Conservation (phyloP, 2,888 invertebrate genomes). For the Lasioglossum morio region DNA sequence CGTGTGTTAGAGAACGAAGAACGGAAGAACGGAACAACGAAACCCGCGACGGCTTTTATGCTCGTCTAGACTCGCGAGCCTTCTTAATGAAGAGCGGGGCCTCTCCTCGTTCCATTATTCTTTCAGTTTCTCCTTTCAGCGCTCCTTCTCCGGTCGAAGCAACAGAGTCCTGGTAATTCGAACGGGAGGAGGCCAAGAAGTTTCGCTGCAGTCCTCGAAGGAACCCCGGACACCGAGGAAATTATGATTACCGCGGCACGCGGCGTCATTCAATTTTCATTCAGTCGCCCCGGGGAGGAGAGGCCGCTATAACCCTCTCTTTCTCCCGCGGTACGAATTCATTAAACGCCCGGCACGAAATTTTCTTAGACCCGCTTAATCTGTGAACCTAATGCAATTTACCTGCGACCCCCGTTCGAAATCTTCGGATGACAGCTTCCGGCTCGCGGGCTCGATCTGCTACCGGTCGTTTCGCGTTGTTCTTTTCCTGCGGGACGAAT, state of each 20-base stretch:
- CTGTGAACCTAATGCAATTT: slow-evolving; percentile 22
- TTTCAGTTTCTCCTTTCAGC: slow-evolving; percentile 2
- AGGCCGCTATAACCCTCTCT: not conserved
- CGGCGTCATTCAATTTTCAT: slow-evolving; percentile 6
- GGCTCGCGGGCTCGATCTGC: not conserved
- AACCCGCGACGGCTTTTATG: slow-evolving; percentile 12
- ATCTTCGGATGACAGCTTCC: not conserved
- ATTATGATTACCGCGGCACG: slow-evolving; percentile 2
- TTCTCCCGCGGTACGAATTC: not conserved
- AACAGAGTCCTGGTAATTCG: slow-evolving; percentile 3
- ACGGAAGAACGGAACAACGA: not conserved
- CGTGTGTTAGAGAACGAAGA: not conserved
- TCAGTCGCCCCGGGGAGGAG: not conserved
- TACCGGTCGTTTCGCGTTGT: not conserved
- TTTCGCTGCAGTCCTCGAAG: not conserved
- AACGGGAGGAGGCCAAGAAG: not conserved
- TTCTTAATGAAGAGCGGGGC: slow-evolving; percentile 23
- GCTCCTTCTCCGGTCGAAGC: not conserved
- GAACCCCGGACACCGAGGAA: not conserved
- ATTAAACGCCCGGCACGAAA: not conserved
- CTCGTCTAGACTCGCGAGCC: slow-evolving; percentile 19
- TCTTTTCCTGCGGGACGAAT: not conserved
- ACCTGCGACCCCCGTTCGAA: not conserved
- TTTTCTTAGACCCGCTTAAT: slow-evolving; percentile 9
- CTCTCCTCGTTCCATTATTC: not conserved